Percentiles rank a stretch among this genome's conserved stretches.
Evolutionary conservation across 2,113 vertebrate species (phyloP).

Genomic region (Naja naja): DNA sequence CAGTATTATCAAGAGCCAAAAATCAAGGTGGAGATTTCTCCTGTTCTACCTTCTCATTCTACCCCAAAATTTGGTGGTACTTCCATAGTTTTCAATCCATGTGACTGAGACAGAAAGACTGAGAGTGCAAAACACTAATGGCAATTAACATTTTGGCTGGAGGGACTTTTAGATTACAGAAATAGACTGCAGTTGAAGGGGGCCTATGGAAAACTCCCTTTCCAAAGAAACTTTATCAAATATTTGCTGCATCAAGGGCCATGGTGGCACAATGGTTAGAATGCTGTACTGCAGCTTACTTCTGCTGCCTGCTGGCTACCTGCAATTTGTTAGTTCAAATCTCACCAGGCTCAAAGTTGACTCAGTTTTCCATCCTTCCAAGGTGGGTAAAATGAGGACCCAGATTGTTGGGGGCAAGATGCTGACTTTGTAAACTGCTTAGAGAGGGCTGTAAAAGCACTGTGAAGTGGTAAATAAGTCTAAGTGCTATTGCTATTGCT

Average conservation of each 20-base stretch:
- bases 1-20: neutral
- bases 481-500: no score
- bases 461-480: no score
- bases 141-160: neutral
- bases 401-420: no score
- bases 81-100: neutral
- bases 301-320: no score
- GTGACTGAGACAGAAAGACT: neutral
- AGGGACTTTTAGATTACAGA: neutral
- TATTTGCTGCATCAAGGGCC: neutral
- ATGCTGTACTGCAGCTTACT: no score
- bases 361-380: no score
- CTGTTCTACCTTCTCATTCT: neutral
- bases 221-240: neutral
- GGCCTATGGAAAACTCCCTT: neutral
- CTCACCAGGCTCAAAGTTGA: no score
- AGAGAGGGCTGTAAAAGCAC: no score
- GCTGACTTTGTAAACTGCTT: no score
- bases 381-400: no score
- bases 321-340: no score
- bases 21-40: neutral
- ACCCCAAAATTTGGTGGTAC: neutral
- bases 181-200: neutral
- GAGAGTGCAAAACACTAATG: neutral
- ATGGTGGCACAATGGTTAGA: no score